phyloP scores from a whole-genome alignment of 2,888 invertebrate genomes.

The Agonopterix heracliana region DNA sequence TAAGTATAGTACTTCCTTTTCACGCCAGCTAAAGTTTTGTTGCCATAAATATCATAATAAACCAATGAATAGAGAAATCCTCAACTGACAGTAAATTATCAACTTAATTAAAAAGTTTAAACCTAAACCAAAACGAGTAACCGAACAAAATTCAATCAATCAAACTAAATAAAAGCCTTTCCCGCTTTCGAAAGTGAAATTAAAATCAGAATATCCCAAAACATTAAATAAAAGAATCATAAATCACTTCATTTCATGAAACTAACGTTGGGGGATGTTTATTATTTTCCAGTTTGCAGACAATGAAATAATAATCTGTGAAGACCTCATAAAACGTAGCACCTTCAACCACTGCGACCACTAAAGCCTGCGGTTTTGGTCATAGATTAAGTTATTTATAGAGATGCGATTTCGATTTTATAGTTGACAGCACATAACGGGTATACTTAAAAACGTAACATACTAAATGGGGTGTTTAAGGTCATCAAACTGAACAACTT shows the following conservation, averaged over 20 bases:
- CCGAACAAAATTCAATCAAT: too few species aligned
- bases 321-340: conserved; percentile 4
- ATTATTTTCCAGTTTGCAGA: neutral
- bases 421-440: neutral
- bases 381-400: neutral
- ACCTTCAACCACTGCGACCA: neutral
- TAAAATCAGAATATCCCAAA: neutral
- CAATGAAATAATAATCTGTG: conserved; percentile 4
- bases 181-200: neutral
- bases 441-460: neutral
- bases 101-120: too few species aligned
- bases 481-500: too few species aligned
- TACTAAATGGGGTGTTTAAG: too few species aligned
- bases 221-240: neutral
- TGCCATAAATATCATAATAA: too few species aligned
- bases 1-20: too few species aligned
- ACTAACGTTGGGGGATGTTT: neutral
- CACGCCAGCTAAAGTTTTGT: too few species aligned
- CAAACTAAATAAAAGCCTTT: neutral
- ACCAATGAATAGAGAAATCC: too few species aligned
- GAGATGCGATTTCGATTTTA: neutral
- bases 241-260: conserved; percentile 1
- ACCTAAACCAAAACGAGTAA: too few species aligned
- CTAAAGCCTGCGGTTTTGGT: neutral
- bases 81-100: too few species aligned